A percentile compares a stretch with the other conserved stretches of the same genome.
Evolutionary conservation across 2,113 vertebrate genomes (phyloP).

Genomic region (Gallinago undulata): DNA sequence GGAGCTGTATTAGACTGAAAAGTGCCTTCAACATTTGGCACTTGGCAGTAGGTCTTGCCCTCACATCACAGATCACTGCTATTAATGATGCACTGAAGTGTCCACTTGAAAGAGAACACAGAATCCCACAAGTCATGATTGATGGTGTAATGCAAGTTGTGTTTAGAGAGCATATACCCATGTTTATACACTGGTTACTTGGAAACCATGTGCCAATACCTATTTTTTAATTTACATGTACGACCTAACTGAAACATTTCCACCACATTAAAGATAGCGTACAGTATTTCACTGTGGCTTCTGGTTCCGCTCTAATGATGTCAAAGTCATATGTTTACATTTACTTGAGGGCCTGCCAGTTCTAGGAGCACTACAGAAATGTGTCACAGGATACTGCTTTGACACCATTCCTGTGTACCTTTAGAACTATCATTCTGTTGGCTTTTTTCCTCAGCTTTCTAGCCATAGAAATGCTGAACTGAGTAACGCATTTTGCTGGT

Average conservation of each 20-base stretch:
- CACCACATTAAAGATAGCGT: neutral
- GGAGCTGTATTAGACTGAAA: neutral
- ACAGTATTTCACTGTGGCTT: neutral
- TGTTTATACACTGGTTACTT: neutral
- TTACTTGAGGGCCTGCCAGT: neutral
- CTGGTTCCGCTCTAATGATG: neutral
- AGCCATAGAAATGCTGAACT: neutral
- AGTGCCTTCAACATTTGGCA: neutral
- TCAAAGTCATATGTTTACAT: neutral
- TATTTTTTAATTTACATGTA: neutral
- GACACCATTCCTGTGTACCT: neutral
- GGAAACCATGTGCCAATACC: neutral
- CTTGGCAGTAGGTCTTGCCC: neutral
- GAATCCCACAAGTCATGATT: neutral
- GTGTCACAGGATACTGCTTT: constrained; percentile 33
- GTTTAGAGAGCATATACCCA: neutral
- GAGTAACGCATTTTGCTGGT: neutral
- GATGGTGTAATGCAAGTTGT: neutral
- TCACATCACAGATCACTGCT: neutral
- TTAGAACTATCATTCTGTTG: neutral
- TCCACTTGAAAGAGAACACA: neutral
- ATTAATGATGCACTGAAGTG: neutral
- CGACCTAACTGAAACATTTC: neutral
- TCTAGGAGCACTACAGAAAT: neutral
- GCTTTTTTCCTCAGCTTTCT: neutral